Percentiles rank a stretch among this genome's conserved stretches.
Conservation (phyloP, 2,113 vertebrate genomes). For the Nettapus auritus region DNA sequence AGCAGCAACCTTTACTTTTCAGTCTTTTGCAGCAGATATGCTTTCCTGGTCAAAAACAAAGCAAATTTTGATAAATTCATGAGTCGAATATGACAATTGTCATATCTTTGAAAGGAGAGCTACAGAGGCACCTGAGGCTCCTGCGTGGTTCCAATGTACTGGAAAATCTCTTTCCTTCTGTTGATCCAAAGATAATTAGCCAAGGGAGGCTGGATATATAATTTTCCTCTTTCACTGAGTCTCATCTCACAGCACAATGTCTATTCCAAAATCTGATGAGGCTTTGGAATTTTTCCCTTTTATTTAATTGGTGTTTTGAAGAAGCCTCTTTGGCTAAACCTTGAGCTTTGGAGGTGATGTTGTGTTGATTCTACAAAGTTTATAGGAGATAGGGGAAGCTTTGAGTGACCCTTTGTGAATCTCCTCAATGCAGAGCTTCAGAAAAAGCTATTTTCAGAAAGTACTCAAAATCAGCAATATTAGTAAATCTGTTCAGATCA, state of each 20-base stretch:
- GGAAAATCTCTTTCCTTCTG: not conserved
- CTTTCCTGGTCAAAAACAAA: not conserved
- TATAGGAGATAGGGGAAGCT: not conserved
- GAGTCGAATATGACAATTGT: not conserved
- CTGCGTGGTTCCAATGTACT: not conserved
- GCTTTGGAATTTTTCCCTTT: not conserved
- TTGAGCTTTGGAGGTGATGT: not conserved
- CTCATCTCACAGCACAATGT: not conserved
- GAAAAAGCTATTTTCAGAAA: not conserved
- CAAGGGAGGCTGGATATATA: not conserved
- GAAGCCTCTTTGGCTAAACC: not conserved
- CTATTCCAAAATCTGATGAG: not conserved
- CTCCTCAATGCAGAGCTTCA: not conserved
- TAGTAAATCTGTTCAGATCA: not conserved
- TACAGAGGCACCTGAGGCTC: not conserved
- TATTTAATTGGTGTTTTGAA: not conserved
- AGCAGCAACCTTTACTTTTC: not conserved
- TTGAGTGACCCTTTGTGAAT: not conserved
- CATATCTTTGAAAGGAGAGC: not conserved
- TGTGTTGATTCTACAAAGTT: not conserved
- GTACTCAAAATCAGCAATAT: not conserved
- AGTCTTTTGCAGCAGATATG: not conserved
- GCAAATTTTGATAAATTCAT: not conserved
- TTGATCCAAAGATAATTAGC: not conserved
- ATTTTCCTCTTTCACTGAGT: not conserved